These are phyloP conservation scores for Philaethria dido DNA, from an alignment of 2,888 invertebrate genomes.

Conservation along the genomic window DNA sequence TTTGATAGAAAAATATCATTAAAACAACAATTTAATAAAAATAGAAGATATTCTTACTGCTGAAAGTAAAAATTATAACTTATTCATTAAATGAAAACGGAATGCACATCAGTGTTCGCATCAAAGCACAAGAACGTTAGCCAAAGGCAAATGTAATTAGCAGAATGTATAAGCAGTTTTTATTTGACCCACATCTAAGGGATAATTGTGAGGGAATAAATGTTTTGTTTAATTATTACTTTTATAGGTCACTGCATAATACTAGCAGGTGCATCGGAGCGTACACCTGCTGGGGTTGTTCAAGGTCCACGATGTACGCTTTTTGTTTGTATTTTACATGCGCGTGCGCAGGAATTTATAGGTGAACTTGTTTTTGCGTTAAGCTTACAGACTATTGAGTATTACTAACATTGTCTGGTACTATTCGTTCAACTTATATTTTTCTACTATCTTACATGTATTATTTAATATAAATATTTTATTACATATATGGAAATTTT, in stretches of 20 bases:
- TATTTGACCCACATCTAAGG: constrained; percentile 81
- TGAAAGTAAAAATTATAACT: not conserved
- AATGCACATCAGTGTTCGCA: not conserved
- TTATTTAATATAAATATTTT: not conserved
- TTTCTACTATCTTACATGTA: constrained; percentile 1
- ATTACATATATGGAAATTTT: not conserved
- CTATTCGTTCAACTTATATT: not conserved
- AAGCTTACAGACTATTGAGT: not conserved
- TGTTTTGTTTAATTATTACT: constrained; percentile 75
- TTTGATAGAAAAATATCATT: not conserved
- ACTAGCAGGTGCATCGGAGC: constrained; percentile 71
- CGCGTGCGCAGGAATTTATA: constrained; percentile 44
- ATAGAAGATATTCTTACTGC: not conserved
- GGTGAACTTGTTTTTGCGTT: constrained; percentile 40
- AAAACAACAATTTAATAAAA: not conserved
- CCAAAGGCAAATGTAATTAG: constrained; percentile 36
- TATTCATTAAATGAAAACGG: not conserved
- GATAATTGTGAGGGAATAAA: constrained; percentile 73
- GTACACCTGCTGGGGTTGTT: constrained; percentile 73
- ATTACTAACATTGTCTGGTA: not conserved
- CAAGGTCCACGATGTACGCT: constrained; percentile 66
- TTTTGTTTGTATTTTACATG: constrained; percentile 50
- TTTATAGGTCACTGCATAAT: constrained; percentile 81
- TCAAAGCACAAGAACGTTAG: constrained; percentile 15
- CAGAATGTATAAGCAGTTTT: constrained; percentile 55